Base-by-base conservation (phyloP, 2,113 vertebrate genomes). In the Romanogobio albipinnatus region DNA sequence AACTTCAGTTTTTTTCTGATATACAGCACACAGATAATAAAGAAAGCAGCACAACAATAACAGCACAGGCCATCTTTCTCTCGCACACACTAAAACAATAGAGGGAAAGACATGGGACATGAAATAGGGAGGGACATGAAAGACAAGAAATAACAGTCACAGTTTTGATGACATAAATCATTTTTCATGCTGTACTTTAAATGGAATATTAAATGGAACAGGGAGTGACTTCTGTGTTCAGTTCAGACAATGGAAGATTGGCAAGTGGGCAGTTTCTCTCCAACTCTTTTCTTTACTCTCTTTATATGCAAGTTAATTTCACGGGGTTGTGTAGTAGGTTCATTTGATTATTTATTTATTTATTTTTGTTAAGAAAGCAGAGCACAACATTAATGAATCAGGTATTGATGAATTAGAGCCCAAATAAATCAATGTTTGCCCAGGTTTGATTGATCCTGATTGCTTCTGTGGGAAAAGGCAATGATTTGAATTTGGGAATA, bases 41-140 rank as follows among this genome's bases (percentile, higher is more conserved):
- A 82, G 33, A 88, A 88, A 87, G 22, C 83, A 81, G 33, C 45
- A 74, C 73, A n/a, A 53, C 3, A 82, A 9, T 4, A 15, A 66
- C 22, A 1, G 26, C 9, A 15, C 47, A 70, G 15, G 33, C 19
- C 26, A 9, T 75, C 6, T 75, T 51, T 49, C 45, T 26, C 13
- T 75, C 3, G 4, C 45, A 0, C 33, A 4, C 29, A 68, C 64
- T 19, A 3, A 66, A 29, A 66, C 3, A 29, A 29, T 0, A 15
- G 26, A 68, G 29, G 64, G 7, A 36, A 36, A 68, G 4, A 36
- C 39, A 39, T 39, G 39, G 6, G 39, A 39, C 39, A 39, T 3
- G 6, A 39, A 39, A 39, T 1, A 39, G 39, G 39, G 39, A 39
- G 39, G 39, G 15, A 19, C 7, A 68, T 19, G 3, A 36, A 10